These are phyloP conservation scores for Watsonalla binaria DNA, from an alignment of 2,888 invertebrate species.

Conservation along the genomic window DNA sequence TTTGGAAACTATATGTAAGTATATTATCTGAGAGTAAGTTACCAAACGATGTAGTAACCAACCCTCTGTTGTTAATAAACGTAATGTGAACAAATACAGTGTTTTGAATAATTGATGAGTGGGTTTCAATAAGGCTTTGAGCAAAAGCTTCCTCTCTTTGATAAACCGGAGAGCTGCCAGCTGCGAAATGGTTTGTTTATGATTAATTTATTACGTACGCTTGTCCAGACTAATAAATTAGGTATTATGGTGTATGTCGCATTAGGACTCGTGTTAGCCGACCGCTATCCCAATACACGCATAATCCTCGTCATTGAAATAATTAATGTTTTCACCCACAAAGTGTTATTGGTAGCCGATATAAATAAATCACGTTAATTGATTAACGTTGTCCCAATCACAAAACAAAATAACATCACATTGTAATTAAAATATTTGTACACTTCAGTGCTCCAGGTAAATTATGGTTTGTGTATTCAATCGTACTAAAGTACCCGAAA, in stretches of 20 bases:
- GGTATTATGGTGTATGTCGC: conserved; percentile 4
- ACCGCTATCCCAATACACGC: background rate
- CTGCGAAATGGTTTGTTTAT: conserved; percentile 19
- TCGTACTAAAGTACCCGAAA: no score
- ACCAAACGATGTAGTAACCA: no score
- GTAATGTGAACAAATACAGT: background rate
- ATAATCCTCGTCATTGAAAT: background rate
- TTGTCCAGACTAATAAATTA: conserved; percentile 23
- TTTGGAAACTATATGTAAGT: no score
- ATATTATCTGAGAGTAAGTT: no score
- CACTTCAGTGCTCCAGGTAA: no score
- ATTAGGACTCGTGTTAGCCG: background rate
- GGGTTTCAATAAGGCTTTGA: conserved; percentile 1
- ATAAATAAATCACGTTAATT: background rate
- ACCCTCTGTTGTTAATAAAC: background rate
- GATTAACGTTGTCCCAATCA: no score
- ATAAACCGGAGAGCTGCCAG: conserved; percentile 8
- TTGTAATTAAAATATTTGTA: no score
- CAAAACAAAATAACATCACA: no score
- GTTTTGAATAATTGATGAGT: conserved; percentile 1
- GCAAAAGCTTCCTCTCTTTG: conserved; percentile 6
- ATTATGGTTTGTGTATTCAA: no score
- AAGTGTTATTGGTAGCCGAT: background rate
- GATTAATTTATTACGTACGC: conserved; percentile 26
- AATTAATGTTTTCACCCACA: background rate